These are phyloP conservation scores for Amphipyra tragopoginis DNA, from an alignment of 2,888 invertebrate species.

Conservation along the genomic window DNA sequence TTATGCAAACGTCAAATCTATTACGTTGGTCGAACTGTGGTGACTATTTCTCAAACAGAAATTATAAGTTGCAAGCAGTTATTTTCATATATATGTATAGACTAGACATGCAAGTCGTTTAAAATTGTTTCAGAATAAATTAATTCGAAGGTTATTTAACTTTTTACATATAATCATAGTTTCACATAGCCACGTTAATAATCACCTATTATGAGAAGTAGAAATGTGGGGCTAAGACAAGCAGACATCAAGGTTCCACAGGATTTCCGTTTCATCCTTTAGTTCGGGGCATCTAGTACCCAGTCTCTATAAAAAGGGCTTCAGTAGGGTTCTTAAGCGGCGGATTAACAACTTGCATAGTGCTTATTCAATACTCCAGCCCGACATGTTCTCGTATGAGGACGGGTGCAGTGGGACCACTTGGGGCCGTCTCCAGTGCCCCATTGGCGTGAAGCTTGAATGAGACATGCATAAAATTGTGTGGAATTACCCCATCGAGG, in stretches of 20 bases:
- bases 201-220: not conserved
- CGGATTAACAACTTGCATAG: slow-evolving; percentile 52
- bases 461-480: slow-evolving; percentile 54
- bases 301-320: slow-evolving; percentile 29
- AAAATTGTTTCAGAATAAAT: not conserved
- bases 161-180: too few species aligned
- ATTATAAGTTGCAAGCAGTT: slow-evolving; percentile 4
- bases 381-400: slow-evolving; percentile 33
- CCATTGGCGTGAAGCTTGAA: slow-evolving; percentile 39
- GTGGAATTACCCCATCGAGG: slow-evolving; percentile 46
- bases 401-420: slow-evolving; percentile 44
- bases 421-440: slow-evolving; percentile 47
- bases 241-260: not conserved
- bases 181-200: not conserved
- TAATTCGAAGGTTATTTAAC: not conserved
- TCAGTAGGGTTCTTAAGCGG: slow-evolving; percentile 37
- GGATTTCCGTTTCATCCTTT: not conserved
- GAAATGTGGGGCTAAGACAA: not conserved
- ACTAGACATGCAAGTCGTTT: not conserved
- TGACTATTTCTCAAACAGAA: slow-evolving; percentile 5
- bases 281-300: slow-evolving; percentile 1
- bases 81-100: slow-evolving; percentile 4
- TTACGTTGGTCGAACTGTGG: too few species aligned
- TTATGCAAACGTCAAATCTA: too few species aligned
- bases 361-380: slow-evolving; percentile 58